Conservation (phyloP, 2,797 vertebrate species). For the Amphiprion clarkii region DNA sequence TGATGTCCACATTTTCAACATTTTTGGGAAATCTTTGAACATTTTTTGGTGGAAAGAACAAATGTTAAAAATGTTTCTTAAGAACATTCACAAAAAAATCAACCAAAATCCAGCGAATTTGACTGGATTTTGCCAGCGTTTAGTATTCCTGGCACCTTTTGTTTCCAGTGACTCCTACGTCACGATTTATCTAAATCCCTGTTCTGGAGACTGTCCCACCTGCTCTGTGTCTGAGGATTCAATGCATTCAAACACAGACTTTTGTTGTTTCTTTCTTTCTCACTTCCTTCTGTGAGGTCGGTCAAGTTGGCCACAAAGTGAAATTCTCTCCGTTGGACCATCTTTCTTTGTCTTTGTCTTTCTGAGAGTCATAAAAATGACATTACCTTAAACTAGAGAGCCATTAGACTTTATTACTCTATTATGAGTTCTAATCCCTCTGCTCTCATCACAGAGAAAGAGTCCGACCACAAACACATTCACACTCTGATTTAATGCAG, state of each 20-base stretch:
- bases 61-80: too few relatives aligned
- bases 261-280: background rate
- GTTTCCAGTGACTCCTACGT: background rate
- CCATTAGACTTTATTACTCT: conserved; percentile 67
- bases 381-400: conserved; percentile 59
- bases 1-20: too few relatives aligned
- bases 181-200: background rate
- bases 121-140: too few relatives aligned
- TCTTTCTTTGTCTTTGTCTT: conserved; percentile 42
- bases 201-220: background rate
- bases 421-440: conserved; percentile 65
- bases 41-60: too few relatives aligned
- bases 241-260: background rate
- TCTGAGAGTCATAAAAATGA: conserved; percentile 52
- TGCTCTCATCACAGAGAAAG: conserved; percentile 46
- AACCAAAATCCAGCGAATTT: too few relatives aligned
- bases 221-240: background rate
- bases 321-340: conserved; percentile 13
- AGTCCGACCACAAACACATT: conserved; percentile 49
- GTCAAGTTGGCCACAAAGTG: conserved; percentile 3
- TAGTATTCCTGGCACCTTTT: too few relatives aligned
- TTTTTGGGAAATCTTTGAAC: too few relatives aligned
- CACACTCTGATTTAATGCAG: conserved; percentile 1
- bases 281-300: conserved; percentile 8
- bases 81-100: too few relatives aligned